Conservation (phyloP, 2,113 vertebrate genomes). For the Thomomys bottae region DNA sequence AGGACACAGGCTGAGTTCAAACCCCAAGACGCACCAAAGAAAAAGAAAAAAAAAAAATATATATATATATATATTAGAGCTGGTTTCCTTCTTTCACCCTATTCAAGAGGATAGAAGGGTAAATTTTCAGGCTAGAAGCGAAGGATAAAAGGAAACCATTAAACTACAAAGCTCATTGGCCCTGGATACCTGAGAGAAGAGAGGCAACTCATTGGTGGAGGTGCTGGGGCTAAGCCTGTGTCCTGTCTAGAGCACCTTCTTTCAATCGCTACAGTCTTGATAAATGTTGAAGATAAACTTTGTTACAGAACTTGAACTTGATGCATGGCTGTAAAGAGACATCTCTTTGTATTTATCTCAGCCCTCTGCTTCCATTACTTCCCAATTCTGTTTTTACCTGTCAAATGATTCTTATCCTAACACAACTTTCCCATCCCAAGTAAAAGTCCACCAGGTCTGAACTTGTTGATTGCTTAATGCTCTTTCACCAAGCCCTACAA, state of each 20-base stretch:
- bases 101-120: background rate
- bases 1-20: too few species aligned
- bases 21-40: too few species aligned
- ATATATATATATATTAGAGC: too few species aligned
- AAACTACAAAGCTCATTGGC: background rate
- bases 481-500: background rate
- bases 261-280: background rate
- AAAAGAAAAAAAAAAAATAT: too few species aligned
- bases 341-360: background rate
- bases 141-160: background rate
- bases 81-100: too few species aligned
- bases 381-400: background rate
- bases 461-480: background rate
- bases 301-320: background rate
- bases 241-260: background rate
- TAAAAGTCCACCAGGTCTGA: too few species aligned
- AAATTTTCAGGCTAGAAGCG: background rate
- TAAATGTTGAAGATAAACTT: background rate
- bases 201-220: background rate
- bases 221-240: too few species aligned
- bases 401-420: too few species aligned
- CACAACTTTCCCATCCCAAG: background rate
- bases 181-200: background rate
- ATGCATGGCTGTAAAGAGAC: background rate
- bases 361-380: background rate